Evolutionary conservation across 1,140 invertebrate genomes (phyloP), one percentile per base, ranked within the genome.

Genomic region (Ips typographus): DNA sequence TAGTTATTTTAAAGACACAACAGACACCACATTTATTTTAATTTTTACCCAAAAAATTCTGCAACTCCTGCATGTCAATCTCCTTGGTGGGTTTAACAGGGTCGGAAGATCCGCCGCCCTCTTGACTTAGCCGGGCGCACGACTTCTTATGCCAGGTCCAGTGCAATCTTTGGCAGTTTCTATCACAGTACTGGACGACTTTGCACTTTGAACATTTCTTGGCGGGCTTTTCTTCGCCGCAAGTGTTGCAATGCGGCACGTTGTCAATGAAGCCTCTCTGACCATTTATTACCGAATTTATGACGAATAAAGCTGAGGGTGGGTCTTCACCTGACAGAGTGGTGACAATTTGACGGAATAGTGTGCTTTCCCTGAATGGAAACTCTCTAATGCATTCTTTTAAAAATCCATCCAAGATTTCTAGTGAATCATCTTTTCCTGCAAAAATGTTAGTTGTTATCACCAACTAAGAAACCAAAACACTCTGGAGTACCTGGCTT

Each of bases 181-280:
- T 85, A 79, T 96, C 91, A 82, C 98, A 99, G 79, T 99, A 99
- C 74, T 92, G 88, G 7, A 95, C 93, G 64, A 88, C 87, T 86
- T 96, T 96, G 81, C 96, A 99, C 78, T 93, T 93, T n/a, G 94
- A 91, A 81, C 97, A 99, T 80, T 95, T 95, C 78, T 96, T 98
- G 4, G 87, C 84, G 4, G 94, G 92, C 73, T 92, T 91, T 65
- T 94, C 90, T 76, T 96, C 91, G 1, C 92, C 91, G 81, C 97
- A 99, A 1, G 95, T 93, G 40, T 87, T 86, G 81, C 97, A 99
- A 61, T 87, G 86, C 40, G 87, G 83, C 4, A 85, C 82, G 51
- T 90, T 86, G 77, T 94, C 92, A 62, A 85, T 80, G 80, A 89
- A 89, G 1, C 90, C 91, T 75, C 90, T 83, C 75, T 95, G 93